phyloP scores from a whole-genome alignment of 2,797 vertebrate species.

The Streptopelia turtur region DNA sequence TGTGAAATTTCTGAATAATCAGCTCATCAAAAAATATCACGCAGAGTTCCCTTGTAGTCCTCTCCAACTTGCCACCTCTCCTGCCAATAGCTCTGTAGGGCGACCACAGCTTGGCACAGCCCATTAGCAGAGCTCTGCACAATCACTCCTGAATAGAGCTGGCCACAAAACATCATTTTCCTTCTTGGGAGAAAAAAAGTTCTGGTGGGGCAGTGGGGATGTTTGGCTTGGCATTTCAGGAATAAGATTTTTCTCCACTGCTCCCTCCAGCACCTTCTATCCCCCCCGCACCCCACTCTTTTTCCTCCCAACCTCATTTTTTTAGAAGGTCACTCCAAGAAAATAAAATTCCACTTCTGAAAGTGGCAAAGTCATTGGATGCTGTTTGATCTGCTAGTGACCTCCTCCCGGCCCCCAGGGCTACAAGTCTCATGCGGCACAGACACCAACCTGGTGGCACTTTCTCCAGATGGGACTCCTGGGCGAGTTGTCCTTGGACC shows the following conservation, averaged over 20 bases:
- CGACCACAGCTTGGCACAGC: constrained; percentile 59
- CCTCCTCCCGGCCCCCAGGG: neutral
- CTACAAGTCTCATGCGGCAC: rapidly evolving
- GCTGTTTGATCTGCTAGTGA: neutral
- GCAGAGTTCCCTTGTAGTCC: constrained; percentile 62
- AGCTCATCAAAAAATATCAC: constrained; percentile 70
- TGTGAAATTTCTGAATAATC: constrained; percentile 68
- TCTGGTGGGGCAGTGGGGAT: neutral
- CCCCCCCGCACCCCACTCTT: neutral
- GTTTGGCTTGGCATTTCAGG: neutral
- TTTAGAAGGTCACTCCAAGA: neutral
- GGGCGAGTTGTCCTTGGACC: neutral
- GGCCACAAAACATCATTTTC: neutral
- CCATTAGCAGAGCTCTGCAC: constrained; percentile 58
- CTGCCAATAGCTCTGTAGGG: constrained; percentile 57
- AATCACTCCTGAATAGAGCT: constrained; percentile 29
- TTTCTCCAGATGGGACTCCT: neutral
- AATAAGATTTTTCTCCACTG: neutral
- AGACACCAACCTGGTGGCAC: neutral
- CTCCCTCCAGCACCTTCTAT: neutral
- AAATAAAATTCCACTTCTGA: neutral
- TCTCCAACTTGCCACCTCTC: constrained; percentile 56
- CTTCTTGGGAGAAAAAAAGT: neutral
- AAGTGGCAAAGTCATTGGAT: neutral
- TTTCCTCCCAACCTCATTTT: neutral